These are phyloP conservation scores for Himalopsyche phryganea DNA, from an alignment of 1,140 invertebrate species.

Conservation along the genomic window DNA sequence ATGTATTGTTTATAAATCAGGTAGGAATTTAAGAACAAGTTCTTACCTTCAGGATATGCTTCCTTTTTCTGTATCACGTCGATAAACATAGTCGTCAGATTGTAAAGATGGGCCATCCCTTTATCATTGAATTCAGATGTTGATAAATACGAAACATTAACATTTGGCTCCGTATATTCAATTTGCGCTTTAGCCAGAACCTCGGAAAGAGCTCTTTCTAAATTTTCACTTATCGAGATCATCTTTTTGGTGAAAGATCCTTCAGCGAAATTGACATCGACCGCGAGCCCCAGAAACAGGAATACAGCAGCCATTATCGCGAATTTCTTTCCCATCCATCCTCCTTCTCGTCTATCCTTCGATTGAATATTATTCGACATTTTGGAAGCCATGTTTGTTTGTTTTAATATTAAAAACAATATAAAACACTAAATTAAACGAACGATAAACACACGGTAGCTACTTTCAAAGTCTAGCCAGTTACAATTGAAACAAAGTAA, in stretches of 20 bases:
- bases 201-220: conserved; percentile 39
- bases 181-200: conserved; percentile 43
- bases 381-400: conserved; percentile 9
- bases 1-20: no score
- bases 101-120: conserved; percentile 67
- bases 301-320: conserved; percentile 12
- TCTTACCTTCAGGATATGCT: conserved; percentile 48
- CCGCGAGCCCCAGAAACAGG: conserved; percentile 1
- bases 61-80: conserved; percentile 51
- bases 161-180: conserved; percentile 43
- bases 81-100: conserved; percentile 61
- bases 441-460: background rate
- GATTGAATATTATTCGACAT: background rate
- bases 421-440: background rate
- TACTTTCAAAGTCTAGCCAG: background rate
- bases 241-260: conserved; percentile 32
- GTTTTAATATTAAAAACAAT: background rate
- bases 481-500: background rate
- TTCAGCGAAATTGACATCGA: conserved; percentile 7
- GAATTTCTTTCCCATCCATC: background rate
- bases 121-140: conserved; percentile 59
- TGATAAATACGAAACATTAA: conserved; percentile 55
- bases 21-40: no score
- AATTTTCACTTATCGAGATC: conserved; percentile 36
- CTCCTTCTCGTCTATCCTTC: background rate